Conservation (phyloP, 2,113 vertebrate species). For the Trogon melanurus region DNA sequence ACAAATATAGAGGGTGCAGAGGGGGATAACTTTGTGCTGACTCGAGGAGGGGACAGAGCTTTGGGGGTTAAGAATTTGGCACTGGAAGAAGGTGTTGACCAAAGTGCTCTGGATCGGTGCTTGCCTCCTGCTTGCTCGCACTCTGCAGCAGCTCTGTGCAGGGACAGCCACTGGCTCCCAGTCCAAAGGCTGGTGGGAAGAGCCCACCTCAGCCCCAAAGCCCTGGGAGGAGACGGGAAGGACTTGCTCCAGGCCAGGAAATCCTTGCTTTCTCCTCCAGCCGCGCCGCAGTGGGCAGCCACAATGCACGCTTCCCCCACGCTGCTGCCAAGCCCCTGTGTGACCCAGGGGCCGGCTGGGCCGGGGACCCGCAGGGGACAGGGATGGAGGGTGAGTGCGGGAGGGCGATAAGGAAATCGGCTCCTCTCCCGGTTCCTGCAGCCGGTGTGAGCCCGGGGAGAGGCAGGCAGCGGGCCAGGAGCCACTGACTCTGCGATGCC, state of each 20-base stretch:
- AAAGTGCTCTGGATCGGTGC: fast-evolving
- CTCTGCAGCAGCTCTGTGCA: neutral
- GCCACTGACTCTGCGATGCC: fast-evolving
- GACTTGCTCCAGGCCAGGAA: constrained; percentile 60
- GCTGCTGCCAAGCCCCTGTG: neutral
- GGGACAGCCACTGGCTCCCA: neutral
- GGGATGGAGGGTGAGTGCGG: neutral
- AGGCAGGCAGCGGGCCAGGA: neutral
- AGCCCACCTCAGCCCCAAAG: neutral
- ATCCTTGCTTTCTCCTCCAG: constrained; percentile 67
- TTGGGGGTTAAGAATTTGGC: neutral
- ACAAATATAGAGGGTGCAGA: fast-evolving
- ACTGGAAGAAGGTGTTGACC: neutral
- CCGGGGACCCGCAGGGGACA: neutral
- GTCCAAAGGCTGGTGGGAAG: neutral
- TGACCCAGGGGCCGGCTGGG: neutral
- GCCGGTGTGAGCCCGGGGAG: fast-evolving
- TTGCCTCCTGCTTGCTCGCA: neutral
- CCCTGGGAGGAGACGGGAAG: constrained; percentile 50
- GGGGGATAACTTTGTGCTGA: neutral
- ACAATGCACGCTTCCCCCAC: constrained; percentile 53
- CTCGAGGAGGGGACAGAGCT: neutral
- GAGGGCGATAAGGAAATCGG: neutral
- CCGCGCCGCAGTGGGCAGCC: constrained; percentile 49
- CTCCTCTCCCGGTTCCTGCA: neutral